These are phyloP conservation scores for Netelia inedita DNA, from an alignment of 2,888 invertebrate species.

Conservation along the genomic window DNA sequence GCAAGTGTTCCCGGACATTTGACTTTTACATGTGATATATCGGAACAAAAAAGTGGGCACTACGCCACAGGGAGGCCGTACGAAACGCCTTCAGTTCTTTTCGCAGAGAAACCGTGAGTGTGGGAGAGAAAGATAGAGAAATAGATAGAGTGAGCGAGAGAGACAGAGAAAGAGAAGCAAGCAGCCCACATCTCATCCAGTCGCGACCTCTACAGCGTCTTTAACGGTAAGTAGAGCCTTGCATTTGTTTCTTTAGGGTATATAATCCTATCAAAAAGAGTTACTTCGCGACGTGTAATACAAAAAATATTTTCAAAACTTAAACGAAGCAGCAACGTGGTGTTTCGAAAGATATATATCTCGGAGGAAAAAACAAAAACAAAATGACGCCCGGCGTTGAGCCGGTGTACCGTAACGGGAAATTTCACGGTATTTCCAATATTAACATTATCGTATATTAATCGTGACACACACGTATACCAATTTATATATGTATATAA, in stretches of 20 bases:
- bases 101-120: conserved; percentile 10
- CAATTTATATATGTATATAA: conserved; percentile 12
- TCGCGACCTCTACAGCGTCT: conserved; percentile 25
- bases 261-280: conserved; percentile 46
- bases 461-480: conserved; percentile 35
- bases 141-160: neutral
- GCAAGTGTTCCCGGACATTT: neutral
- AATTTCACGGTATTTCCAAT: neutral
- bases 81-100: conserved; percentile 44
- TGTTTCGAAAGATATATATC: neutral
- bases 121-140: conserved; percentile 4
- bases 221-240: conserved; percentile 44
- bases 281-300: conserved; percentile 11
- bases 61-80: conserved; percentile 49
- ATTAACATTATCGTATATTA: neutral
- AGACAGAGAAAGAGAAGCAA: neutral
- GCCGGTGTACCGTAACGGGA: neutral
- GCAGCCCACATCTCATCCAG: neutral
- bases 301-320: conserved; percentile 2
- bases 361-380: neutral
- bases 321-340: conserved; percentile 6
- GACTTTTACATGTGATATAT: neutral
- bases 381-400: neutral
- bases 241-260: conserved; percentile 32
- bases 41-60: conserved; percentile 42